phyloP scores from a whole-genome alignment of 2,888 invertebrate genomes.

The Lycaena phlaeas region DNA sequence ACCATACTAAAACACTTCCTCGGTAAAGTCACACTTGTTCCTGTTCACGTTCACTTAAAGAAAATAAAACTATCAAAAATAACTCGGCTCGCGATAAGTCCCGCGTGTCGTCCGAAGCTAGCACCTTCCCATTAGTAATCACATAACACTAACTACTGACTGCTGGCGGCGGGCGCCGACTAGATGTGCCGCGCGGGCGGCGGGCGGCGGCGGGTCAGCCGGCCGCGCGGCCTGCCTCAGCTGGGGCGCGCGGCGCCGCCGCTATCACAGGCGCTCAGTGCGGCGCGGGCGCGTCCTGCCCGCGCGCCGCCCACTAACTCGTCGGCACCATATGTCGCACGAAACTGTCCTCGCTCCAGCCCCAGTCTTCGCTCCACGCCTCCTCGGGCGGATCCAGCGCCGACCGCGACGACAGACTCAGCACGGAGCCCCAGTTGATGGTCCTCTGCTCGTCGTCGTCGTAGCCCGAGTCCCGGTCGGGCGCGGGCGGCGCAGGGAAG shows the following conservation, averaged over 20 bases:
- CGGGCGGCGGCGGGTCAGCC: slow-evolving; percentile 34
- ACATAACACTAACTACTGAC: slow-evolving; percentile 70
- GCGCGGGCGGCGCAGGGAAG: slow-evolving; percentile 71
- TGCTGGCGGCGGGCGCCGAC: slow-evolving; percentile 50
- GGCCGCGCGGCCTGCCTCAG: slow-evolving; percentile 36
- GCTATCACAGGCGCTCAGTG: slow-evolving; percentile 61
- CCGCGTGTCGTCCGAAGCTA: slow-evolving; percentile 72
- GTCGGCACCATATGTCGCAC: slow-evolving; percentile 81
- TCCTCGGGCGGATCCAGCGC: slow-evolving; percentile 89
- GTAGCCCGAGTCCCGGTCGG: slow-evolving; percentile 82
- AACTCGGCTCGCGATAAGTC: slow-evolving; percentile 69
- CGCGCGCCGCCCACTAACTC: slow-evolving; percentile 74
- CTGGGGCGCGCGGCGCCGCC: slow-evolving; percentile 30
- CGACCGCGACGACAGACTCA: slow-evolving; percentile 88
- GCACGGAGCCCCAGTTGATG: slow-evolving; percentile 93
- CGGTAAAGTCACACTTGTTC: slow-evolving; percentile 64
- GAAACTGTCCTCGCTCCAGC: slow-evolving; percentile 78
- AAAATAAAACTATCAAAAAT: slow-evolving; percentile 73
- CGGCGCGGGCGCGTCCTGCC: slow-evolving; percentile 63
- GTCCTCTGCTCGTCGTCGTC: slow-evolving; percentile 85
- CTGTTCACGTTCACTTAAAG: slow-evolving; percentile 67
- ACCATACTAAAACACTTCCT: slow-evolving; percentile 57
- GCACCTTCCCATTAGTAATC: slow-evolving; percentile 71
- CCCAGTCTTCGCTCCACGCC: slow-evolving; percentile 77
- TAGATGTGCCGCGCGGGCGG: slow-evolving; percentile 36